These are phyloP conservation scores for Lacanobia oleracea DNA, from an alignment of 2,888 invertebrate species.

Conservation along the genomic window DNA sequence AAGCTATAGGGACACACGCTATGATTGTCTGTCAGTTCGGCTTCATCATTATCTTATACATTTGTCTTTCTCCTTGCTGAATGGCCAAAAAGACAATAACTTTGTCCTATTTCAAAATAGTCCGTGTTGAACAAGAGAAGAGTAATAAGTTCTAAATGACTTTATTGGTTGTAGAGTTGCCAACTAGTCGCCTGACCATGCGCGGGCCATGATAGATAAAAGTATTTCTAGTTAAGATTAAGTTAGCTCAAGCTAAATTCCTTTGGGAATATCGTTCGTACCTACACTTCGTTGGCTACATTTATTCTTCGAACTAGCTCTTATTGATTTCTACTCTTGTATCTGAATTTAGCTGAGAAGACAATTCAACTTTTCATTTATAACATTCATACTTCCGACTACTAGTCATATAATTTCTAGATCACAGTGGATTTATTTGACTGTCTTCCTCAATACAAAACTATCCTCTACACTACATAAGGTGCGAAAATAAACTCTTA, in stretches of 20 bases:
- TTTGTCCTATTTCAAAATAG: neutral
- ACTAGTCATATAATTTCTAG: neutral
- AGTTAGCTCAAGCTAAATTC: constrained; percentile 26
- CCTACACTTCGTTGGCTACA: neutral
- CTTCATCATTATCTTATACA: too few relatives aligned
- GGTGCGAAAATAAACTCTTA: neutral
- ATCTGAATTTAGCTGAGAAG: neutral
- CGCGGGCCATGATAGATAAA: constrained; percentile 10
- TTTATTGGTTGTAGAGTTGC: constrained; percentile 13
- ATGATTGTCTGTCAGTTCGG: neutral
- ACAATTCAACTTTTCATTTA: neutral
- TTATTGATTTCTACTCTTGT: neutral
- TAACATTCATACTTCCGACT: too few relatives aligned
- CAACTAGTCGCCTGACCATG: neutral
- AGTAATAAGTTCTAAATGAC: constrained; percentile 9
- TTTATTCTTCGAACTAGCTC: neutral
- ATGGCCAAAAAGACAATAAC: too few relatives aligned
- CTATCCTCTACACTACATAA: neutral
- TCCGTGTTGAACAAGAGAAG: neutral
- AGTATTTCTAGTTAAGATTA: constrained; percentile 21
- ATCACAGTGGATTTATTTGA: neutral
- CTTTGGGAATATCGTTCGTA: constrained; percentile 12
- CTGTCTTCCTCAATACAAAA: neutral
- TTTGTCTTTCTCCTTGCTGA: neutral
- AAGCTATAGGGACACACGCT: neutral